phyloP scores from a whole-genome alignment of 2,113 vertebrate genomes.

The Colaptes auratus region DNA sequence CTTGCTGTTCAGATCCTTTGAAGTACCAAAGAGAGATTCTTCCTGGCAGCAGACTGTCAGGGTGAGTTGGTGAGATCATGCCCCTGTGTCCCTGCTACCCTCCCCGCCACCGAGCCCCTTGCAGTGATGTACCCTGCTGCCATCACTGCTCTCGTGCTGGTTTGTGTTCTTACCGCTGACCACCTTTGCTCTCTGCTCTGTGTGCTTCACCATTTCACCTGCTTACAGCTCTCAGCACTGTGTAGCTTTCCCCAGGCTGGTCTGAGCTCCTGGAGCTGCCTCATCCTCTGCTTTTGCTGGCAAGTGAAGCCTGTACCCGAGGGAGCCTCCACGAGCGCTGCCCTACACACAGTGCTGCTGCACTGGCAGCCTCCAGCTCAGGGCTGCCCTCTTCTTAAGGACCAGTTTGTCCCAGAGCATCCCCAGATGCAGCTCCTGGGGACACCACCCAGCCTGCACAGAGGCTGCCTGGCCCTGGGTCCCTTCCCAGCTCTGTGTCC shows the following conservation, averaged over 20 bases:
- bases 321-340: not conserved
- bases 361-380: too few relatives aligned
- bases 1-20: not conserved
- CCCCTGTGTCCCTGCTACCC: accelerated
- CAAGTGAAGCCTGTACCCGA: not conserved
- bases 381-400: too few relatives aligned
- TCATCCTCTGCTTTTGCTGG: not conserved
- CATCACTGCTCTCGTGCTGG: not conserved
- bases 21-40: not conserved
- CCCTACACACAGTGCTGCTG: too few relatives aligned
- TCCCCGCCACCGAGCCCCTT: too few relatives aligned
- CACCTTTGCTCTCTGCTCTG: not conserved
- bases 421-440: too few relatives aligned
- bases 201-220: not conserved
- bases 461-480: too few relatives aligned
- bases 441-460: too few relatives aligned
- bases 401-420: too few relatives aligned
- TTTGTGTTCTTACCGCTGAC: not conserved
- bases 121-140: too few relatives aligned
- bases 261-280: not conserved
- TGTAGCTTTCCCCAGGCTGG: not conserved
- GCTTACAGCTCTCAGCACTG: accelerated
- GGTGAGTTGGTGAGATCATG: not conserved
- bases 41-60: not conserved
- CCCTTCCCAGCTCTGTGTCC: not conserved